Conservation (phyloP, 2,113 vertebrate species). For the Rattus rattus region DNA sequence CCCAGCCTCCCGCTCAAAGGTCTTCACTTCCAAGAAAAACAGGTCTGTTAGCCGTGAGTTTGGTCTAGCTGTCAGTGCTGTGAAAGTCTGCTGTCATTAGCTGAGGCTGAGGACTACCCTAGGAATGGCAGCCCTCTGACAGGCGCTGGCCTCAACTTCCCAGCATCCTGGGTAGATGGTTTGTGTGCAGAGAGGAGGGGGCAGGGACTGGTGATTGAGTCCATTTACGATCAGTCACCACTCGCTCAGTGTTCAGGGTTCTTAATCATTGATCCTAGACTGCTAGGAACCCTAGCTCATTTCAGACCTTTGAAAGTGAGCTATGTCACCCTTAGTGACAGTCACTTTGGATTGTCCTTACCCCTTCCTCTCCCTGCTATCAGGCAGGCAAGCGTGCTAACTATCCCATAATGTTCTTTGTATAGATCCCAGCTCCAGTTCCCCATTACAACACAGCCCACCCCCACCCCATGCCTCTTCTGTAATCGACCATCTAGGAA, state of each 20-base stretch:
- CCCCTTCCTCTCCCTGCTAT: background rate
- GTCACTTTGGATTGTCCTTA: background rate
- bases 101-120: background rate
- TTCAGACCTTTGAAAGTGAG: background rate
- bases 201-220: background rate
- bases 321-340: background rate
- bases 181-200: background rate
- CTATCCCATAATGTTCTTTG: background rate
- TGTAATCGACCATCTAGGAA: background rate
- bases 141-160: background rate
- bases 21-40: slow-evolving; percentile 66
- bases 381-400: background rate
- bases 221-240: background rate
- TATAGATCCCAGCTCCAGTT: background rate
- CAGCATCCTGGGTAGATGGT: background rate
- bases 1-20: slow-evolving; percentile 38
- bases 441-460: background rate
- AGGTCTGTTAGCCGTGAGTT: slow-evolving; percentile 58
- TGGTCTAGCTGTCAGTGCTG: background rate
- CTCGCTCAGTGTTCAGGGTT: background rate
- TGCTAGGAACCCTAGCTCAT: background rate
- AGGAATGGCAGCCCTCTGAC: background rate
- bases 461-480: background rate
- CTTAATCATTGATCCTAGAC: background rate
- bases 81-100: background rate